Conservation (phyloP, 2,113 vertebrate genomes). For the Neopipo cinnamomea region DNA sequence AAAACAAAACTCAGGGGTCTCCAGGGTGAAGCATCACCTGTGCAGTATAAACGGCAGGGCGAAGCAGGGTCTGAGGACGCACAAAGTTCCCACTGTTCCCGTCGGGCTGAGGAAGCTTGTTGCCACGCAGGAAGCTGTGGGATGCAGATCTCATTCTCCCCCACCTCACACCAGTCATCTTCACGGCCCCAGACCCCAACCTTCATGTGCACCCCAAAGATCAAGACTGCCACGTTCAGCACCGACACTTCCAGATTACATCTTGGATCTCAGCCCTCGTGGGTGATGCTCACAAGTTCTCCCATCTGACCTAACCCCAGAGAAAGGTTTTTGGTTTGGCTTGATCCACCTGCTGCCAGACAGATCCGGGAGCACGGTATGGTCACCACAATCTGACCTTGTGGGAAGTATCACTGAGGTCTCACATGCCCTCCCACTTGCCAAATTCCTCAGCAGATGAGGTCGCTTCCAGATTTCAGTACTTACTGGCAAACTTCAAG, state of each 20-base stretch:
- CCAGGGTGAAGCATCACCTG: background rate
- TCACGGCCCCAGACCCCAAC: background rate
- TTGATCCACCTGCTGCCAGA: rapidly evolving
- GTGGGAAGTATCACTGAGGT: background rate
- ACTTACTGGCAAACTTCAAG: background rate
- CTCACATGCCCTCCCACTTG: background rate
- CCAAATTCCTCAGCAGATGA: background rate
- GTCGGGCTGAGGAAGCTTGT: background rate
- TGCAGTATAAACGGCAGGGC: background rate
- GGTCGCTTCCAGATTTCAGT: background rate
- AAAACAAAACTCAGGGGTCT: background rate
- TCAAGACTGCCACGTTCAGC: background rate
- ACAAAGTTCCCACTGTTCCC: background rate
- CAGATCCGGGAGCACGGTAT: rapidly evolving
- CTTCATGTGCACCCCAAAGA: background rate
- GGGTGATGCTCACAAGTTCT: background rate
- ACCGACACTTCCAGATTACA: background rate
- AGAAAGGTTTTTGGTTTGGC: background rate
- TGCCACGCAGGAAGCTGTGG: rapidly evolving
- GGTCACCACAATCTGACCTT: background rate
- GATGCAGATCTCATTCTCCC: background rate
- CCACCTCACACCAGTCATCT: background rate
- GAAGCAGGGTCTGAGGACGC: background rate
- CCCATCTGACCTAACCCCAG: background rate
- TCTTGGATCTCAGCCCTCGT: background rate